Percentiles rank a stretch among this genome's conserved stretches.
phyloP scores from a whole-genome alignment of 2,888 invertebrate species.

The Meteorus cinctellus region DNA sequence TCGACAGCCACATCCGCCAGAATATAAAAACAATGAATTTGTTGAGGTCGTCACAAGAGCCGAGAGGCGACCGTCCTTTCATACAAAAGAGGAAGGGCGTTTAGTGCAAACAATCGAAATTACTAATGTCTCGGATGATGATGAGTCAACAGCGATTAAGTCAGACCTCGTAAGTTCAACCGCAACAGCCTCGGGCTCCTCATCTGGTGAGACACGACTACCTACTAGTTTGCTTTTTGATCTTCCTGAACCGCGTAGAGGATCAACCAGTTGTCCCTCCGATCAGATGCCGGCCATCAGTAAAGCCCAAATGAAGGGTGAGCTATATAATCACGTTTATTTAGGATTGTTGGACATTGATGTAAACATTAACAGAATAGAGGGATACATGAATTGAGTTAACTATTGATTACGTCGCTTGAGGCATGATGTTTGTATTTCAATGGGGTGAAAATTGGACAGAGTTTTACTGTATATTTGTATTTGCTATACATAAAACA shows the following conservation, averaged over 20 bases:
- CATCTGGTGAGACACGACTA: slow-evolving; percentile 48
- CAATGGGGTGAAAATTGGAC: too few relatives aligned
- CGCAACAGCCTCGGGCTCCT: slow-evolving; percentile 52
- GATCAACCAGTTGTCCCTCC: slow-evolving; percentile 56
- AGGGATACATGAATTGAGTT: background rate
- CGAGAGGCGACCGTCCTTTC: slow-evolving; percentile 36
- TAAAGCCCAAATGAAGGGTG: slow-evolving; percentile 89
- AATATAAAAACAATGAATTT: slow-evolving; percentile 17
- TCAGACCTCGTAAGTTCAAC: slow-evolving; percentile 37
- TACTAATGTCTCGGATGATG: slow-evolving; percentile 48
- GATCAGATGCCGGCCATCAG: slow-evolving; percentile 74
- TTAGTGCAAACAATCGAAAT: slow-evolving; percentile 47
- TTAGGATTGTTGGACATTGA: background rate
- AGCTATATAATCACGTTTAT: slow-evolving; percentile 42
- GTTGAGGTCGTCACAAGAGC: slow-evolving; percentile 23
- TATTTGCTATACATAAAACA: too few relatives aligned
- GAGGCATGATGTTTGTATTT: background rate
- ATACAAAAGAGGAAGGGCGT: slow-evolving; percentile 47
- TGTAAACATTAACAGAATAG: too few relatives aligned
- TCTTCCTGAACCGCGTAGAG: slow-evolving; percentile 61
- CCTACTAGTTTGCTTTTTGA: slow-evolving; percentile 60
- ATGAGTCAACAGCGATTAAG: slow-evolving; percentile 49
- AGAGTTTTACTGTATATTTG: too few relatives aligned
- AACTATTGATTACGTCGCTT: background rate
- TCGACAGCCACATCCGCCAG: slow-evolving; percentile 45